These are phyloP conservation scores for Coptodon bakossiorum DNA, from an alignment of 2,113 vertebrate genomes.

Conservation along the genomic window DNA sequence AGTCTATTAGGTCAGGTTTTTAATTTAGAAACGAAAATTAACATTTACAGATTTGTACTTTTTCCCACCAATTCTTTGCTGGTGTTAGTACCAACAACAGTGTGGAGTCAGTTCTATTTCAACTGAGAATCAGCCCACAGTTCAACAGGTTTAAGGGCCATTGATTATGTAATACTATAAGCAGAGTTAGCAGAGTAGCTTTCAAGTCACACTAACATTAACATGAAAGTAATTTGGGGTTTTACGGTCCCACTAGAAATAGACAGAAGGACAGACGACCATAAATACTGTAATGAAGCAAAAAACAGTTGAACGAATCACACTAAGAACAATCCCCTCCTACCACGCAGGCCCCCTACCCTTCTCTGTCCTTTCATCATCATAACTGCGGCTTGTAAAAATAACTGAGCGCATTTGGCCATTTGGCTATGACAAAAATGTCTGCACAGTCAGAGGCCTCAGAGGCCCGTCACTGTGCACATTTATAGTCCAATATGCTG, in stretches of 20 bases:
- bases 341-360: background rate
- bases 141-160: background rate
- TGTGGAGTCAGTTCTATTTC: background rate
- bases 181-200: background rate
- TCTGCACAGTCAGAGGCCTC: constrained; percentile 47
- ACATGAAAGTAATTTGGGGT: background rate
- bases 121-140: background rate
- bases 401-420: constrained; percentile 49
- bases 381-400: constrained; percentile 45
- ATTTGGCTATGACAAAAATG: constrained; percentile 49
- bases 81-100: background rate
- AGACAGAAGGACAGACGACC: background rate
- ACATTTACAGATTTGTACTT: background rate
- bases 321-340: background rate
- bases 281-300: background rate
- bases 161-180: background rate
- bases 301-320: constrained; percentile 8
- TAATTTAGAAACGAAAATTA: background rate
- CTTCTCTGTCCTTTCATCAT: constrained; percentile 4
- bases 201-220: background rate
- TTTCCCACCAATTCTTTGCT: background rate
- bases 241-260: background rate
- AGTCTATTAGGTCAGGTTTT: background rate
- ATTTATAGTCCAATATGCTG: constrained; percentile 32
- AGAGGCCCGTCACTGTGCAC: constrained; percentile 25